These are phyloP conservation scores for Xestia sexstrigata DNA, from an alignment of 2,888 invertebrate genomes.

Conservation along the genomic window DNA sequence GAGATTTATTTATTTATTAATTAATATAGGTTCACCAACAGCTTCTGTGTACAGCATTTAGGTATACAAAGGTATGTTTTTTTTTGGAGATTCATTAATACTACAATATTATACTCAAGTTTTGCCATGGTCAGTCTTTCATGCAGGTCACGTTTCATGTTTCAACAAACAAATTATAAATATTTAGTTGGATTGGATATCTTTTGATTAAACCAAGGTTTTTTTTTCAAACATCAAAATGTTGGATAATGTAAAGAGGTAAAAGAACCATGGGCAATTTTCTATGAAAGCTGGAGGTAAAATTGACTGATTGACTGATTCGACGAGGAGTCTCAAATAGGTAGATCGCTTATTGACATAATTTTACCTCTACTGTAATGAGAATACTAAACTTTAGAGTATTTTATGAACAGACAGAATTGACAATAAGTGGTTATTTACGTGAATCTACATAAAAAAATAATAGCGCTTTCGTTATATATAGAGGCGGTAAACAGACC, in stretches of 20 bases:
- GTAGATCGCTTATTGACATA: constrained; percentile 28
- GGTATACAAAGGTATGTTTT: no score
- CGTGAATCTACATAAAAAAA: background rate
- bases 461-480: background rate
- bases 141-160: background rate
- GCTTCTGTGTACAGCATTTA: no score
- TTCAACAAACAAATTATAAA: background rate
- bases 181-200: background rate
- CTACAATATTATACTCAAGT: background rate
- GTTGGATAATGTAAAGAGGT: background rate
- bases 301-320: no score
- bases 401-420: no score
- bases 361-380: constrained; percentile 26
- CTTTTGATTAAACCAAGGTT: background rate
- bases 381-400: constrained; percentile 4
- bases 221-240: background rate
- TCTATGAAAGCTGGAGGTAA: background rate
- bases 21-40: no score
- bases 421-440: background rate
- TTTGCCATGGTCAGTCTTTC: background rate
- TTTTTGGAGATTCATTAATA: no score
- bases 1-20: no score
- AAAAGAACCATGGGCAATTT: background rate
- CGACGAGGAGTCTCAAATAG: background rate
- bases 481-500: no score